Percentiles rank a stretch among this genome's conserved stretches.
phyloP scores from a whole-genome alignment of 2,113 vertebrate genomes.

The Asarcornis scutulata region DNA sequence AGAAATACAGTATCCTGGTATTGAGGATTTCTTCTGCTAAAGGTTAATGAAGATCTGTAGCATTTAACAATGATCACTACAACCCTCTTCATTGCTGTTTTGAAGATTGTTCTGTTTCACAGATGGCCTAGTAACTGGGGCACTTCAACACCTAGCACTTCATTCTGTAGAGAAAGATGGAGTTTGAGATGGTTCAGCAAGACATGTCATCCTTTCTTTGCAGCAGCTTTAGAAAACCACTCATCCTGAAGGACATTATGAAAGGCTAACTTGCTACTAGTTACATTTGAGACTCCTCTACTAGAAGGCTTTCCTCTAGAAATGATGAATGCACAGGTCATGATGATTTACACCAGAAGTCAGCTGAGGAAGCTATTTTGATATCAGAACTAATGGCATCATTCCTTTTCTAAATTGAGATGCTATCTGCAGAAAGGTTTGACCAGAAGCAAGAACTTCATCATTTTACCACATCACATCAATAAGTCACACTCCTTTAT shows the following conservation, averaged over 20 bases:
- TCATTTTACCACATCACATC: conserved; percentile 1
- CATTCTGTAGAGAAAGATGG: neutral
- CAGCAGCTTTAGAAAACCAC: neutral
- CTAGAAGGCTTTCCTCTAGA: neutral
- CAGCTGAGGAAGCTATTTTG: conserved; percentile 23
- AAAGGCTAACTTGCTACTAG: neutral
- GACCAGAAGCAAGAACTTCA: conserved; percentile 22
- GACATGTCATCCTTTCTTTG: neutral
- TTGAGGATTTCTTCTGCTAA: neutral
- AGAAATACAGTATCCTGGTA: neutral
- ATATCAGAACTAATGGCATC: conserved; percentile 43
- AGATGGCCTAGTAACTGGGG: neutral
- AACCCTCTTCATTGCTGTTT: neutral
- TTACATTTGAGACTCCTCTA: neutral
- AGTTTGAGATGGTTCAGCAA: neutral
- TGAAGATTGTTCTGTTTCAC: neutral
- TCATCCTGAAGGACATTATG: neutral
- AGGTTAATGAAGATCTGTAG: neutral
- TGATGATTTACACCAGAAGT: conserved; percentile 43
- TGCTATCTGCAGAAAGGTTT: conserved; percentile 31
- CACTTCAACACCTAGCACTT: neutral
- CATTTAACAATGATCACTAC: neutral
- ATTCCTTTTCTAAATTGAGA: conserved; percentile 47
- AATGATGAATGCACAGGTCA: conserved; percentile 44
- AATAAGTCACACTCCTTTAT: neutral